Percentiles rank a stretch among this genome's conserved stretches.
Conservation (phyloP, 2,888 invertebrate species). For the Chrysolina haemoptera region DNA sequence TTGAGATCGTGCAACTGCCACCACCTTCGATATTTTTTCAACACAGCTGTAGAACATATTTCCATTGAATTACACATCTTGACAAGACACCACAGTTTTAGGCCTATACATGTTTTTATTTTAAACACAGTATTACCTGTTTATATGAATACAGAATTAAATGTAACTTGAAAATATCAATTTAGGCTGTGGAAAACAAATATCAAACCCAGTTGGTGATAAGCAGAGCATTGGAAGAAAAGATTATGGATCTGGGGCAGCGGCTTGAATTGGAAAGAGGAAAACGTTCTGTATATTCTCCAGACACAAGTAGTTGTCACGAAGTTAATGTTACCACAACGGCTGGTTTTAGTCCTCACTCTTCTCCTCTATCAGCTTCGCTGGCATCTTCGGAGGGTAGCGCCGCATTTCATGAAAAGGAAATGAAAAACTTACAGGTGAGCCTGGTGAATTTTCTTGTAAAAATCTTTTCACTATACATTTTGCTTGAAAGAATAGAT, state of each 20-base stretch:
- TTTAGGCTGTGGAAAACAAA: conserved; percentile 74
- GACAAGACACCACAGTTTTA: no score
- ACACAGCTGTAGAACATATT: no score
- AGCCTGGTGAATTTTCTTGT: conserved; percentile 5
- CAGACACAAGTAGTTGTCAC: conserved; percentile 71
- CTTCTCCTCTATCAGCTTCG: conserved; percentile 77
- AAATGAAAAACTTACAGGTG: conserved; percentile 77
- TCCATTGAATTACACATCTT: no score
- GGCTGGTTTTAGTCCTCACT: conserved; percentile 69
- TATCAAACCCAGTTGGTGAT: conserved; percentile 73
- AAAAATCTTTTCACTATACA: no score
- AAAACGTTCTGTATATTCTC: conserved; percentile 63
- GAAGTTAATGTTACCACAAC: conserved; percentile 71
- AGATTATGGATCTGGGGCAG: conserved; percentile 72
- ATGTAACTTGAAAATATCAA: no score
- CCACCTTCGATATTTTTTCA: no score
- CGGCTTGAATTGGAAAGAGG: conserved; percentile 62
- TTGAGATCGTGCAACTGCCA: no score
- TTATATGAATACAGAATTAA: no score
- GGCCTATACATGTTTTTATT: no score
- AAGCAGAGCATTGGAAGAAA: conserved; percentile 73
- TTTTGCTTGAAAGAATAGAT: no score
- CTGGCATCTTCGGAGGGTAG: conserved; percentile 75
- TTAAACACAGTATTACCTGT: no score
- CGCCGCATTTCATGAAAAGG: conserved; percentile 70